A percentile compares a stretch with the other conserved stretches of the same genome.
These are phyloP conservation scores for Papilio protenor DNA, from an alignment of 2,888 invertebrate genomes.

Conservation along the genomic window DNA sequence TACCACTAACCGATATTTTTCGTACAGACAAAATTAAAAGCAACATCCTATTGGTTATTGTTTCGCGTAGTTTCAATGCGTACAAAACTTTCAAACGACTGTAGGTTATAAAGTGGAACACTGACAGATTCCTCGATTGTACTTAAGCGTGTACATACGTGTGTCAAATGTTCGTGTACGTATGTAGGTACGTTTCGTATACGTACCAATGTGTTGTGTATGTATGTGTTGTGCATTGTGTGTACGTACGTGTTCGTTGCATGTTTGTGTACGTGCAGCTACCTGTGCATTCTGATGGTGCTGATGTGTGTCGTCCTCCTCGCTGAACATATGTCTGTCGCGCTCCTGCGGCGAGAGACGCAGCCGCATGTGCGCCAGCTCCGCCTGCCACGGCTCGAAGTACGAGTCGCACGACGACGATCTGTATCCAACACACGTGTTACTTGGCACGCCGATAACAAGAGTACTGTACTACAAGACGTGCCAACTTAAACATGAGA, in stretches of 20 bases:
- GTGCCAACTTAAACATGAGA: not conserved
- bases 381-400: constrained; percentile 92
- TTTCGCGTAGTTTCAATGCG: too few relatives aligned
- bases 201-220: too few relatives aligned
- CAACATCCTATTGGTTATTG: too few relatives aligned
- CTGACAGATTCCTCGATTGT: too few relatives aligned
- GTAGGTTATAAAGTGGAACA: too few relatives aligned
- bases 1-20: too few relatives aligned
- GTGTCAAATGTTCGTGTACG: too few relatives aligned
- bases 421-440: constrained; percentile 58
- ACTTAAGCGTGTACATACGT: too few relatives aligned
- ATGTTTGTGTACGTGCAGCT: constrained; percentile 46
- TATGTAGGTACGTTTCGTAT: too few relatives aligned
- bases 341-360: constrained; percentile 93
- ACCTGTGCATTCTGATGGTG: constrained; percentile 43
- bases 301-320: constrained; percentile 86
- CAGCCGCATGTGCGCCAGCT: constrained; percentile 92
- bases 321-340: constrained; percentile 95
- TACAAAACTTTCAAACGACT: too few relatives aligned
- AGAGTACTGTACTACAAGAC: not conserved
- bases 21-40: too few relatives aligned
- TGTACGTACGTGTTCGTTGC: not conserved
- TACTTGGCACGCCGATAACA: not conserved
- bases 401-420: constrained; percentile 97
- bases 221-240: not conserved